Percentiles rank a stretch among this genome's conserved stretches.
These are phyloP conservation scores for Rhinolophus ferrumequinum DNA, from an alignment of 2,113 vertebrate species.

Conservation along the genomic window DNA sequence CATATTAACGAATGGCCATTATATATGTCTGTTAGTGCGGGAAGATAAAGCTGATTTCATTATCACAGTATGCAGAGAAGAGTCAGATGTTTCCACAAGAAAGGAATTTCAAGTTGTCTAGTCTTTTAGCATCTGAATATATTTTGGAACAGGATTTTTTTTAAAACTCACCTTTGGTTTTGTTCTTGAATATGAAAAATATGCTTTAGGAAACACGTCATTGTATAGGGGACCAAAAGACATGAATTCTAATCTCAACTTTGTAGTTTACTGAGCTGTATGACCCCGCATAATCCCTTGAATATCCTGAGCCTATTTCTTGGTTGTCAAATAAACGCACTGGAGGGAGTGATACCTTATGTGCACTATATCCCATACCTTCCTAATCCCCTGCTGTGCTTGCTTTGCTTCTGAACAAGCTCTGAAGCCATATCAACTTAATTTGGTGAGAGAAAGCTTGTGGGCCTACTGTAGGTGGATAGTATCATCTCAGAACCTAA, in stretches of 20 bases:
- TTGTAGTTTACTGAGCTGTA: not conserved
- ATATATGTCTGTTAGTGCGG: not conserved
- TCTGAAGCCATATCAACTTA: not conserved
- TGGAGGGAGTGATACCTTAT: not conserved
- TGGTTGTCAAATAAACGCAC: not conserved
- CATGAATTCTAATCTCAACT: not conserved
- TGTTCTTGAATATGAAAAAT: not conserved
- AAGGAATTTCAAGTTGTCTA: not conserved
- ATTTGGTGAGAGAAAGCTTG: not conserved
- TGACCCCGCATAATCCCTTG: not conserved
- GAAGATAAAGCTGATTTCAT: not conserved
- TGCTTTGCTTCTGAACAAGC: not conserved
- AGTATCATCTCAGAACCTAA: not conserved
- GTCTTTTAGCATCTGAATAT: not conserved
- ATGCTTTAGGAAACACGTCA: not conserved
- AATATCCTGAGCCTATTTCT: not conserved
- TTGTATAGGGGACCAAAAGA: not conserved
- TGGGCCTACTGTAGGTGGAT: not conserved
- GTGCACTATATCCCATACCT: not conserved
- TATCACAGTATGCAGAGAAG: not conserved
- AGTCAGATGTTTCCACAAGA: conserved; percentile 3
- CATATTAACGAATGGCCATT: not conserved
- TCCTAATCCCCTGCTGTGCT: not conserved
- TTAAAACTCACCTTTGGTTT: not conserved
- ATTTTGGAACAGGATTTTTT: conserved; percentile 7